Percentiles rank a stretch among this genome's conserved stretches.
phyloP scores from a whole-genome alignment of 1,140 invertebrate genomes.

The Bombus huntii region DNA sequence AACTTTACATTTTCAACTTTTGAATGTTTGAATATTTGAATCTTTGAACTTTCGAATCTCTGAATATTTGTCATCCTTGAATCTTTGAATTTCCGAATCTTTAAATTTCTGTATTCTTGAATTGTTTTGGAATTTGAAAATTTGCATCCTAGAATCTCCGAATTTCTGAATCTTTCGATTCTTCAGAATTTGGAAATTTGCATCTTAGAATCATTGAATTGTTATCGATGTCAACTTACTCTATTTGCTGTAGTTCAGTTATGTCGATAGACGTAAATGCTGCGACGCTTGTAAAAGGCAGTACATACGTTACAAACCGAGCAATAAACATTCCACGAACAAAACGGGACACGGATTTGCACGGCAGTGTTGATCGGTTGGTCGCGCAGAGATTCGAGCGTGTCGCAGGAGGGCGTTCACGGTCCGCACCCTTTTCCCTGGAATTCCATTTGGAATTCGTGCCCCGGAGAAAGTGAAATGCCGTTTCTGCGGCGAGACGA shows the following conservation, averaged over 20 bases:
- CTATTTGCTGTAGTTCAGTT: not conserved
- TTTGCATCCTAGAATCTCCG: not conserved
- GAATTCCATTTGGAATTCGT: constrained; percentile 63
- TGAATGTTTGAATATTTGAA: not conserved
- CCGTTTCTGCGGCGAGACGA: constrained; percentile 51
- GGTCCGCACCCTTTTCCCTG: constrained; percentile 60
- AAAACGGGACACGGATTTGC: constrained; percentile 1
- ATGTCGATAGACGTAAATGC: no score
- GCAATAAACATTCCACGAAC: not conserved
- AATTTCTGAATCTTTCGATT: not conserved
- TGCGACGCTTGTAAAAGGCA: not conserved
- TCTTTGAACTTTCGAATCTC: not conserved
- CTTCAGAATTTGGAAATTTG: not conserved
- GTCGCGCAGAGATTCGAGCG: constrained; percentile 41
- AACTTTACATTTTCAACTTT: not conserved
- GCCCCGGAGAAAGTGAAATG: constrained; percentile 66
- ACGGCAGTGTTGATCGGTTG: not conserved
- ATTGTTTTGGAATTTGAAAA: not conserved
- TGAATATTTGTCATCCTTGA: not conserved
- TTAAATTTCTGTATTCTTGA: not conserved
- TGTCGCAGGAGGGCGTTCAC: constrained; percentile 48
- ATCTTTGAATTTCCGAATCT: not conserved
- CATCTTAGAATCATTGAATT: not conserved
- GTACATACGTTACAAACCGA: not conserved
- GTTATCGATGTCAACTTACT: not conserved